Conservation (phyloP, 2,113 vertebrate genomes). For the Muntiacus reevesi region DNA sequence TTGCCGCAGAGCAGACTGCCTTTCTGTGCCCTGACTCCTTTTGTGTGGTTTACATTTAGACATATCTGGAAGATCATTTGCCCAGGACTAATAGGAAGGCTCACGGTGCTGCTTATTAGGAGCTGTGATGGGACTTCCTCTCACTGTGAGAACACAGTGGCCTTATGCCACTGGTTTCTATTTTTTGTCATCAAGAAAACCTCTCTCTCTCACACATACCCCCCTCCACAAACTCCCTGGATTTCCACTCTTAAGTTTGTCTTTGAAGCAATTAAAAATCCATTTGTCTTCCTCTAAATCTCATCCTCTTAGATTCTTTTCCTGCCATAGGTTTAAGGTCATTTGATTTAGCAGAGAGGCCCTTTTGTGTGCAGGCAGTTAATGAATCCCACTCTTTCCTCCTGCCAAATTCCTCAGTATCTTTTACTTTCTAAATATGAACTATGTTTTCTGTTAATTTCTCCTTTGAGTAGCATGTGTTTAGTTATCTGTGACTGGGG, state of each 20-base stretch:
- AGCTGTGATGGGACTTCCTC: conserved; percentile 23
- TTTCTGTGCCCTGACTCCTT: conserved; percentile 49
- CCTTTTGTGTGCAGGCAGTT: background rate
- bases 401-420: background rate
- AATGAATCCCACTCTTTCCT: conserved; percentile 25
- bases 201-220: background rate
- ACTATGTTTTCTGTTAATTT: background rate
- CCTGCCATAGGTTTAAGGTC: background rate
- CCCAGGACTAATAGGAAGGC: conserved; percentile 28
- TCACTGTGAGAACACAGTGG: background rate
- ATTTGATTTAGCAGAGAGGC: background rate
- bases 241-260: background rate
- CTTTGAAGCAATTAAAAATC: conserved; percentile 3
- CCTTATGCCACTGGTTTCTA: background rate
- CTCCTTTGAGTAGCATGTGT: background rate
- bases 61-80: conserved; percentile 46
- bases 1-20: conserved; percentile 52
- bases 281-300: background rate
- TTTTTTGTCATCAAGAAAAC: conserved; percentile 31
- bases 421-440: conserved; percentile 4
- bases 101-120: background rate
- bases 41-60: conserved; percentile 55
- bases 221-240: background rate
- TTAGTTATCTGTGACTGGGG: background rate
- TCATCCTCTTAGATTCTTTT: background rate